Evolutionary conservation across 2,113 vertebrate genomes (phyloP), one percentile per base, ranked within the genome.

Genomic region (Ursus arctos): DNA sequence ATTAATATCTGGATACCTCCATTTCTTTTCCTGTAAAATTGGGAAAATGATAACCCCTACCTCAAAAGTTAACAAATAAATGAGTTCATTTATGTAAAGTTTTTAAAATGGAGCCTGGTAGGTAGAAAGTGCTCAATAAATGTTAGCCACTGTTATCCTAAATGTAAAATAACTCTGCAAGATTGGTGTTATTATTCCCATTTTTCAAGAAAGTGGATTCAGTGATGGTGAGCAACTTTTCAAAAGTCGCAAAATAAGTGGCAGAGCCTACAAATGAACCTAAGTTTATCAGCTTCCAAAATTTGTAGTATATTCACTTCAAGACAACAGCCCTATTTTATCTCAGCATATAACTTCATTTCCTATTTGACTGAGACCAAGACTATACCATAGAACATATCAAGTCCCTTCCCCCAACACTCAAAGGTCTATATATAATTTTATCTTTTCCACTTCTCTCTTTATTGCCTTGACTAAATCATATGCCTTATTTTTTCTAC

Each of bases 381-480:
- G 51, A 63, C 15, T n/a, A 6, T 61, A 76, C 76, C 6, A 74
- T 4, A 53, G 47, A 79, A 53, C 65, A 47, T 69, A 55, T 47
- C 40, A 89, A 43, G 67, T 79, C 81, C 6, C 63, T 88, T 80
- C 40, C 59, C 7, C 22, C 36, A 1, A 71, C 12, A 88, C 14
- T 4, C n/a, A 94, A 53, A 91, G 55, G 5, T 57, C 33, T 91
- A 21, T 47, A 18, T 72, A 43, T 57, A 59, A 88, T 85, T 86
- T 84, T 57, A 74, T 63, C 15, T 21, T 88, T 82, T 83, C 5
- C n/a, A 24, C 28, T 80, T 95, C 14, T 76, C 31, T 90, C 22
- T 91, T 83, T 93, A 88, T 84, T 80, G 87, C n/a, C 6, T 87
- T 81, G 12, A 72, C 65, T 83, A 77, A 90, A 82, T 79, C 49